Evolutionary conservation across 2,888 invertebrate species (phyloP).

Genomic region (Chirona hameri): DNA sequence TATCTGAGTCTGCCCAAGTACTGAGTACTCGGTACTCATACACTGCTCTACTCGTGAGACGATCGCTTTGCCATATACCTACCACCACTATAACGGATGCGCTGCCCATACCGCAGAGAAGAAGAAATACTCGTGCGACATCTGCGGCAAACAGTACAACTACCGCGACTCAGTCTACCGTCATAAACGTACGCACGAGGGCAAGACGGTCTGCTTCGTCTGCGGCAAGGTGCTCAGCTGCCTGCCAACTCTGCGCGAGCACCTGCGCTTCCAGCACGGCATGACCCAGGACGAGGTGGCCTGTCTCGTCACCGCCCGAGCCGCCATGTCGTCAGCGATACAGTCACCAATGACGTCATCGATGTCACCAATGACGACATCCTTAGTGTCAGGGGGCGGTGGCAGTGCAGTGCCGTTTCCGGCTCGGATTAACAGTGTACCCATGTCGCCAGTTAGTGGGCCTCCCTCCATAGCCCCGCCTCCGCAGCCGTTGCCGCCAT

Average conservation of each 20-base stretch:
- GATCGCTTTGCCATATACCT: too few relatives aligned
- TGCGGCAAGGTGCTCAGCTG: slow-evolving; percentile 22
- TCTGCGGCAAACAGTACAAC: slow-evolving; percentile 1
- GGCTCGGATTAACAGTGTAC: too few relatives aligned
- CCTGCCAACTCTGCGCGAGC: neutral
- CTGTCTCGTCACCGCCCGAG: neutral
- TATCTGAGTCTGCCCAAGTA: too few relatives aligned
- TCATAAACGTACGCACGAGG: slow-evolving; percentile 3
- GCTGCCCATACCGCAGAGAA: neutral
- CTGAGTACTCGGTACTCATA: too few relatives aligned
- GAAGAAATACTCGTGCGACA: slow-evolving; percentile 12
- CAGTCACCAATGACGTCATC: neutral
- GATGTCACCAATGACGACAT: neutral
- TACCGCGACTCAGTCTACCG: slow-evolving; percentile 5
- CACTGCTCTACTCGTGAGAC: too few relatives aligned
- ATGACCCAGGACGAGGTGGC: neutral
- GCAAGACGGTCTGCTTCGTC: neutral
- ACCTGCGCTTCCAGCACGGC: slow-evolving; percentile 2
- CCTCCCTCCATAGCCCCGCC: neutral
- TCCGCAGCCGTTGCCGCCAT: neutral
- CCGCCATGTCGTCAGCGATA: neutral
- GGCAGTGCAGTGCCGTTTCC: too few relatives aligned
- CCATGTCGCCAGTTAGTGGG: too few relatives aligned
- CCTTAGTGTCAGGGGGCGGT: neutral
- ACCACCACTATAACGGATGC: too few relatives aligned